Evolutionary conservation across 2,888 invertebrate genomes (phyloP).

Genomic region (Pherbina coryleti): DNA sequence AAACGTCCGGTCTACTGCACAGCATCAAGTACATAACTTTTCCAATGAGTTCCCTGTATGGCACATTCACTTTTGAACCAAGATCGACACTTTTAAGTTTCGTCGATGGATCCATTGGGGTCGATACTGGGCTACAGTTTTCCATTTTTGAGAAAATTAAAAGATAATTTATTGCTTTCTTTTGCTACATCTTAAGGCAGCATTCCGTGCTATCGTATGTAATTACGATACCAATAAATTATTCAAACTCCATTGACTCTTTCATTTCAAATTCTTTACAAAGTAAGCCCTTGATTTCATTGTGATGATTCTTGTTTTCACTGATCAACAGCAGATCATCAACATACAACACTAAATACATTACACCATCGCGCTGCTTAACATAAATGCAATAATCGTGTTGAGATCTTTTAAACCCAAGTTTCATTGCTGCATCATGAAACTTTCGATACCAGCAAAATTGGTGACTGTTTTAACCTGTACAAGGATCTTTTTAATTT

Average conservation of each 20-base stretch:
- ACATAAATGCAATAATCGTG: conserved; percentile 35
- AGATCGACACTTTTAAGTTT: background rate
- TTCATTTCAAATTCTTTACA: conserved; percentile 26
- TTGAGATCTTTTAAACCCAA: too few relatives aligned
- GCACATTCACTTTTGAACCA: background rate
- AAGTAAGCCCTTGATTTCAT: conserved; percentile 15
- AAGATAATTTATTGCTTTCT: background rate
- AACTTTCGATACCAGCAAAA: conserved; percentile 34
- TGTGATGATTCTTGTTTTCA: conserved; percentile 9
- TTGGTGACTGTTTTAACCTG: conserved; percentile 33
- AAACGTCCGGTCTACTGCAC: background rate
- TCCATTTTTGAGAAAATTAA: background rate
- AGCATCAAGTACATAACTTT: background rate
- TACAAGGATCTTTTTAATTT: conserved; percentile 28
- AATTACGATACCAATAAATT: conserved; percentile 50
- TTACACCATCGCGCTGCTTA: background rate
- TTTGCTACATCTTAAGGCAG: conserved; percentile 47
- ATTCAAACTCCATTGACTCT: conserved; percentile 49
- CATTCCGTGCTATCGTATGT: conserved; percentile 60
- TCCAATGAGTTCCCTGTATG: background rate
- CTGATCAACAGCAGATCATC: background rate
- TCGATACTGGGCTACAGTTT: background rate
- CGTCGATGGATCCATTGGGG: background rate
- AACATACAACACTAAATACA: conserved; percentile 16
- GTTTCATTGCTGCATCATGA: too few relatives aligned